These are phyloP conservation scores for Netelia fuscicornis DNA, from an alignment of 2,888 invertebrate species.

Conservation along the genomic window DNA sequence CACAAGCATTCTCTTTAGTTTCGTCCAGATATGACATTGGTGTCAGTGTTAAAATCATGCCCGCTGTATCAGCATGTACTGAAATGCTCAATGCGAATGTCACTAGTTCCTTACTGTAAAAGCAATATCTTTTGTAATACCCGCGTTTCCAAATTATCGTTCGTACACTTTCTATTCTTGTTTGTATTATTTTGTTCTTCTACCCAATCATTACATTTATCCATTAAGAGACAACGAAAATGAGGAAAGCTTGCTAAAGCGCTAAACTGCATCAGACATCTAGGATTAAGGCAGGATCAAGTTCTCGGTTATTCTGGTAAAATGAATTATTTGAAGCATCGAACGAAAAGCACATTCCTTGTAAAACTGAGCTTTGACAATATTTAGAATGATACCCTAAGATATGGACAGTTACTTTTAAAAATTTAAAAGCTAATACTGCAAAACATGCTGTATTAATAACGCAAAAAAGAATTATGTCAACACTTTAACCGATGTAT, in stretches of 20 bases:
- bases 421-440: not conserved
- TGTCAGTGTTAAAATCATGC: constrained; percentile 65
- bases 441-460: constrained; percentile 31
- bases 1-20: constrained; percentile 67
- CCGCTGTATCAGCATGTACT: constrained; percentile 61
- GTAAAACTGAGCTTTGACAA: not conserved
- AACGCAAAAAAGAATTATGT: constrained; percentile 14
- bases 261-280: not conserved
- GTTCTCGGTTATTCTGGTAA: not conserved
- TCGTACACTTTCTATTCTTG: not conserved
- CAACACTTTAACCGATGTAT: constrained; percentile 23
- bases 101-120: constrained; percentile 68
- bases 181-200: not conserved
- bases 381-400: too few species aligned
- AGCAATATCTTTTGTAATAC: constrained; percentile 53
- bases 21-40: constrained; percentile 60
- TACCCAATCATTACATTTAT: not conserved
- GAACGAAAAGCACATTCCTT: not conserved
- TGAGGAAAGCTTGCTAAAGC: not conserved
- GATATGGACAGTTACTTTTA: too few species aligned
- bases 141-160: not conserved
- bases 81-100: constrained; percentile 68
- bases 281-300: too few species aligned
- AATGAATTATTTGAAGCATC: not conserved
- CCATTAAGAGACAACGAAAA: not conserved